These are phyloP conservation scores for Ennomos erosarius DNA, from an alignment of 2,888 invertebrate species.

Conservation along the genomic window DNA sequence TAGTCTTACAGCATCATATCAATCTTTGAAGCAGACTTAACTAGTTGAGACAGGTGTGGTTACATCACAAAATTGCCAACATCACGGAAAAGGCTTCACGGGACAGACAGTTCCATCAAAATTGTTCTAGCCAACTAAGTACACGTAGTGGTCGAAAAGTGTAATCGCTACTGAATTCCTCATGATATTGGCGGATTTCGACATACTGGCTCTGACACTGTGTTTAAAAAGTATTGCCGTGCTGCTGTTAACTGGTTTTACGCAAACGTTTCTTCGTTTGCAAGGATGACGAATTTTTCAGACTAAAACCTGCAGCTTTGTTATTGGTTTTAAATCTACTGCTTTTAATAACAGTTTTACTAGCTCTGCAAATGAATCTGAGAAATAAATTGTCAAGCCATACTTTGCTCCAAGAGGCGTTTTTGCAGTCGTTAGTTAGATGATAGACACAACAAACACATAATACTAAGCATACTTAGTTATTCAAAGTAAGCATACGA, in stretches of 20 bases:
- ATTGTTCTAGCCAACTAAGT: not conserved
- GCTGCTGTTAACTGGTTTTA: slow-evolving; percentile 9
- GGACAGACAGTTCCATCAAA: slow-evolving; percentile 13
- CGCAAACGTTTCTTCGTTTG: slow-evolving; percentile 9
- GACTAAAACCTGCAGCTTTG: no score
- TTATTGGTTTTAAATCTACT: no score
- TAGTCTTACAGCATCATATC: no score
- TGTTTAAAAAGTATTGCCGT: slow-evolving; percentile 5
- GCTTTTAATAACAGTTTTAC: no score
- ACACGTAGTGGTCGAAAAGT: slow-evolving; percentile 11
- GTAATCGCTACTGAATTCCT: slow-evolving; percentile 4
- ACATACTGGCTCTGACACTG: slow-evolving; percentile 4
- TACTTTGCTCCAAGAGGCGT: no score
- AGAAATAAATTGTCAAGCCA: no score
- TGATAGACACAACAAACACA: no score
- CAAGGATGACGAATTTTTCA: slow-evolving; percentile 6
- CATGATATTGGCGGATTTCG: slow-evolving; percentile 1
- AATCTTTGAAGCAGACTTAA: no score
- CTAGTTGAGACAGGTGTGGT: not conserved
- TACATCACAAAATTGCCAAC: slow-evolving; percentile 17
- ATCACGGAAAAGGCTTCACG: slow-evolving; percentile 10
- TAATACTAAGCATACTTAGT: no score
- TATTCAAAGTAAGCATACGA: no score
- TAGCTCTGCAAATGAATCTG: no score
- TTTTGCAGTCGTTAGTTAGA: no score